Evolutionary conservation across 2,113 vertebrate species (phyloP).

Genomic region (Miniopterus natalensis): DNA sequence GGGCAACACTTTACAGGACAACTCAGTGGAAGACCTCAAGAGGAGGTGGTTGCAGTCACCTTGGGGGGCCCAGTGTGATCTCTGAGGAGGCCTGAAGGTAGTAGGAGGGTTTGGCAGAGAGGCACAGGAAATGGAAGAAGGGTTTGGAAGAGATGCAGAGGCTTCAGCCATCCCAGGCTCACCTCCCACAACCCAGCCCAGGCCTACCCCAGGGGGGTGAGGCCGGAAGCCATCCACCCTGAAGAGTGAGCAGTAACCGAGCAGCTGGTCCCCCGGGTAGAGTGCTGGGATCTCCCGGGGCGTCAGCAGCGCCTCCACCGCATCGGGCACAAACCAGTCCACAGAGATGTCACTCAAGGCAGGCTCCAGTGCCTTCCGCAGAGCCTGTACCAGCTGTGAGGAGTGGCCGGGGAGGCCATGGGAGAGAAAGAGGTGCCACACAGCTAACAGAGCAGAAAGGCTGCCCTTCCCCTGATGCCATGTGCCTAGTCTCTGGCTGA

Average conservation of each 20-base stretch:
- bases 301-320: constrained; percentile 96
- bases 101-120: background rate
- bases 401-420: background rate
- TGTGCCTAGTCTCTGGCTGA: background rate
- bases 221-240: constrained; percentile 91
- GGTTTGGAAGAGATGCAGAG: background rate
- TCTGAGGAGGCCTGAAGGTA: background rate
- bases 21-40: background rate
- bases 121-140: background rate
- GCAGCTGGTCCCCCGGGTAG: constrained; percentile 94
- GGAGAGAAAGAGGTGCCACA: background rate
- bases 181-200: accelerated
- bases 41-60: background rate
- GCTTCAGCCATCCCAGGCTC: background rate
- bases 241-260: constrained; percentile 96
- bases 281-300: constrained; percentile 96
- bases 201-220: constrained; percentile 85
- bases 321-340: constrained; percentile 98
- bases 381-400: constrained; percentile 93
- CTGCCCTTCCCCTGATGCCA: background rate
- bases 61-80: background rate
- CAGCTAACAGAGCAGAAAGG: background rate
- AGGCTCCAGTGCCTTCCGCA: constrained; percentile 98
- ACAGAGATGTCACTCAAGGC: constrained; percentile 96
- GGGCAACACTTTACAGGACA: background rate